A percentile compares a stretch with the other conserved stretches of the same genome.
phyloP scores from a whole-genome alignment of 2,888 invertebrate species.

The Exocentrus adspersus region DNA sequence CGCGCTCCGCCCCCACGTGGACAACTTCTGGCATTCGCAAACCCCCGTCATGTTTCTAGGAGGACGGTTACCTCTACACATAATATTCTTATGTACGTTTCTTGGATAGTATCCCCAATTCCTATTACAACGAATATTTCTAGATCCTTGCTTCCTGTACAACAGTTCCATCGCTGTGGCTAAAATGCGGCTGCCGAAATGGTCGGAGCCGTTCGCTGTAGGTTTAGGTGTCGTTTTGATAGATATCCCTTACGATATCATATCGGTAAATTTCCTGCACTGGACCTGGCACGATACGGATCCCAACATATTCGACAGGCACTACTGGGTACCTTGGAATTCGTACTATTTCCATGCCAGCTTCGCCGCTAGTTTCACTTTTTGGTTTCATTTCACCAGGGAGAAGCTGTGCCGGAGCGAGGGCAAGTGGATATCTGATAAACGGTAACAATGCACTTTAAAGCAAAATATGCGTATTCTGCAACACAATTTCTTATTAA shows the following conservation, averaged over 20 bases:
- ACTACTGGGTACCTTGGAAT: conserved; percentile 87
- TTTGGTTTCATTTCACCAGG: conserved; percentile 72
- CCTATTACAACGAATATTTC: conserved; percentile 15
- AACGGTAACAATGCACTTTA: conserved; percentile 44
- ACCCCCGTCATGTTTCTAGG: conserved; percentile 78
- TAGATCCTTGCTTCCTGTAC: conserved; percentile 71
- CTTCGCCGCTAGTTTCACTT: conserved; percentile 78
- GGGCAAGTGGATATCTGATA: conserved; percentile 68
- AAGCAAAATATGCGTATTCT: too few relatives aligned
- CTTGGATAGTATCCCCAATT: neutral
- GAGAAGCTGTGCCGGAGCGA: conserved; percentile 66
- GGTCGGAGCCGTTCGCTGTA: conserved; percentile 73
- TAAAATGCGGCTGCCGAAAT: conserved; percentile 67
- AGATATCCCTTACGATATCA: conserved; percentile 83
- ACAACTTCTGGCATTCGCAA: conserved; percentile 88
- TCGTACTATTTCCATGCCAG: conserved; percentile 84
- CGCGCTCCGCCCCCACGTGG: conserved; percentile 73
- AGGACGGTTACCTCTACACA: conserved; percentile 76
- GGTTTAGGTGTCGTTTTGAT: conserved; percentile 77
- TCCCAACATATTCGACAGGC: conserved; percentile 76
- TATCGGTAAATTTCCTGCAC: conserved; percentile 80
- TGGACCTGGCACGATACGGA: conserved; percentile 88
- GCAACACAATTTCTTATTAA: too few relatives aligned
- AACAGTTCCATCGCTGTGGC: conserved; percentile 70
- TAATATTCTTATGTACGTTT: conserved; percentile 75